Evolutionary conservation across 2,888 invertebrate species (phyloP).

Genomic region (Pseudanteris insignis): DNA sequence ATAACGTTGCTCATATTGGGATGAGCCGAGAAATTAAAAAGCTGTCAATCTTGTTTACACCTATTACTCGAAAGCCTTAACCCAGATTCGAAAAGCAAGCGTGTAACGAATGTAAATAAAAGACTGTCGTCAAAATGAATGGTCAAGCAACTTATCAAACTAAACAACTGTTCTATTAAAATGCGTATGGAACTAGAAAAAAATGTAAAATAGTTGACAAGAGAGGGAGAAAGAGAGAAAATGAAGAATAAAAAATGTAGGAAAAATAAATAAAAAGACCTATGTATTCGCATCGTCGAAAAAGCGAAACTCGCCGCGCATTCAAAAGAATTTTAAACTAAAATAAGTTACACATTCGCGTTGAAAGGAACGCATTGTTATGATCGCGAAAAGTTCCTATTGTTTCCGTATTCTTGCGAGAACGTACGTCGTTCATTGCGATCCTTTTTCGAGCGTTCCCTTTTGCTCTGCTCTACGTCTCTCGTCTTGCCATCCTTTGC

Average conservation of each 20-base stretch:
- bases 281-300: conserved; percentile 25
- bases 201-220: conserved; percentile 1
- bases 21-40: too few relatives aligned
- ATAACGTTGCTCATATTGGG: too few relatives aligned
- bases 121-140: conserved; percentile 10
- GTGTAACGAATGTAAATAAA: conserved; percentile 12
- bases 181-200: conserved; percentile 27
- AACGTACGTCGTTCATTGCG: conserved; percentile 27
- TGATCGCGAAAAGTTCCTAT: conserved; percentile 41
- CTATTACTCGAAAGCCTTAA: conserved; percentile 25
- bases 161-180: conserved; percentile 31
- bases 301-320: conserved; percentile 25
- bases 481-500: background rate
- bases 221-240: background rate
- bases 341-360: conserved; percentile 44
- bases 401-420: conserved; percentile 35
- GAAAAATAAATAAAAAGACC: conserved; percentile 11
- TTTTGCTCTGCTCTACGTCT: background rate
- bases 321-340: conserved; percentile 43
- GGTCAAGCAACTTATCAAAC: conserved; percentile 28
- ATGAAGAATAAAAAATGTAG: background rate
- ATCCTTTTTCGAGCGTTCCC: conserved; percentile 1
- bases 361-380: conserved; percentile 40
- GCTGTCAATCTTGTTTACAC: too few relatives aligned
- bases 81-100: conserved; percentile 20